Percentiles rank a stretch among this genome's conserved stretches.
Evolutionary conservation across 2,888 invertebrate species (phyloP).

Genomic region (Limnephilus marmoratus): DNA sequence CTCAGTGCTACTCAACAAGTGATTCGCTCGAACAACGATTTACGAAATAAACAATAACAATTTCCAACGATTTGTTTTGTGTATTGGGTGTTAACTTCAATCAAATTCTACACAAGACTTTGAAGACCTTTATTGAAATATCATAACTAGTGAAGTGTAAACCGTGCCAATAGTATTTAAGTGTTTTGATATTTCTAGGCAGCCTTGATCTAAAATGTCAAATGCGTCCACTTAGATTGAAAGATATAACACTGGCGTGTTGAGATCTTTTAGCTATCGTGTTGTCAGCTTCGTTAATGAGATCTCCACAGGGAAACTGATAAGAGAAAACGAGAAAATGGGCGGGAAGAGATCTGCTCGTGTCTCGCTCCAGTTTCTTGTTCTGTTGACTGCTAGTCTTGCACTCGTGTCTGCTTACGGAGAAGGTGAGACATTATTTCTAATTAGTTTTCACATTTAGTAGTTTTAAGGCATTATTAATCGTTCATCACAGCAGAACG

Average conservation of each 20-base stretch:
- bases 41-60: neutral
- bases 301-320: neutral
- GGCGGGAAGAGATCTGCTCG: constrained; percentile 12
- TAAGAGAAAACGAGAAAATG: constrained; percentile 4
- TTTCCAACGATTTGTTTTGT: neutral
- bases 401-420: neutral
- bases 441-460: neutral
- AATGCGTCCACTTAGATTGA: neutral
- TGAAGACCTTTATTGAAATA: neutral
- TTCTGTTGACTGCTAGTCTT: neutral
- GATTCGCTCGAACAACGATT: neutral
- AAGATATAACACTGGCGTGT: neutral
- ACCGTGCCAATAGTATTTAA: neutral
- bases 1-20: constrained; percentile 19
- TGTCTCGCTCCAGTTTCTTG: neutral
- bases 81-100: neutral
- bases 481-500: no score
- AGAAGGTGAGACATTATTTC: constrained; percentile 7
- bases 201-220: neutral
- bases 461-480: neutral
- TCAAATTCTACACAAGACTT: neutral
- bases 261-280: neutral
- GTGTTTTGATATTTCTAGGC: neutral
- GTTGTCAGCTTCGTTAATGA: neutral
- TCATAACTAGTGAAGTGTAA: neutral